These are phyloP conservation scores for Polydrusus tereticollis DNA, from an alignment of 2,888 invertebrate species.

Conservation along the genomic window DNA sequence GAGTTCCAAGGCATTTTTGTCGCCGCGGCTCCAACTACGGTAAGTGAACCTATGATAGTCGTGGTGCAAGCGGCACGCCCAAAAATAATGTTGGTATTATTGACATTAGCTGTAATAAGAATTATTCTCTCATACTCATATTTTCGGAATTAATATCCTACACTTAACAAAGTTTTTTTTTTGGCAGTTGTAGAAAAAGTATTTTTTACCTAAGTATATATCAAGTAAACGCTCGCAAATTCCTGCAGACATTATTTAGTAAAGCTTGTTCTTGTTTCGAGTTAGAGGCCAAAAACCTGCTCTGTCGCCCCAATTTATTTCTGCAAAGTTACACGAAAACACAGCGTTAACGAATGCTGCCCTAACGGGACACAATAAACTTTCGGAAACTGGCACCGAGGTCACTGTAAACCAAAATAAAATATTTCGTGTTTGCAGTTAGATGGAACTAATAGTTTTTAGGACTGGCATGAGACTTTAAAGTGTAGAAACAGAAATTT, in stretches of 20 bases:
- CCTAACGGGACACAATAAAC: slow-evolving; percentile 18
- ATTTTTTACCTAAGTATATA: too few relatives aligned
- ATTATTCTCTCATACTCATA: too few relatives aligned
- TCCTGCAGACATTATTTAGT: not conserved
- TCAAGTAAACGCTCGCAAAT: too few relatives aligned
- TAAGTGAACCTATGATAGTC: too few relatives aligned
- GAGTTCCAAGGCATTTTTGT: too few relatives aligned
- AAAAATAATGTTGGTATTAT: too few relatives aligned
- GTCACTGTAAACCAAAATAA: slow-evolving; percentile 26
- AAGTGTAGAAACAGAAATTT: not conserved
- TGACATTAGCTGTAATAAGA: too few relatives aligned
- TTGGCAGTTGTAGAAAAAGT: too few relatives aligned
- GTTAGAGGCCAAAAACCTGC: slow-evolving; percentile 7
- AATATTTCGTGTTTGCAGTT: slow-evolving; percentile 20
- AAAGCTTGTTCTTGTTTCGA: not conserved
- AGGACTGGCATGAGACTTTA: not conserved
- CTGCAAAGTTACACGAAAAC: slow-evolving; percentile 24
- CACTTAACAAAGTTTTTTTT: too few relatives aligned
- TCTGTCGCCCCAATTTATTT: slow-evolving; percentile 26
- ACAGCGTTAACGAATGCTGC: slow-evolving; percentile 25
- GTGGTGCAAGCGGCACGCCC: too few relatives aligned
- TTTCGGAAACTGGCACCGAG: slow-evolving; percentile 4
- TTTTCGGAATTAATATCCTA: too few relatives aligned
- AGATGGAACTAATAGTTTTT: slow-evolving; percentile 27
- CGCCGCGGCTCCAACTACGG: too few relatives aligned